Base-by-base conservation (phyloP, 2,797 vertebrate species). In the Acipenser transmontanus region DNA sequence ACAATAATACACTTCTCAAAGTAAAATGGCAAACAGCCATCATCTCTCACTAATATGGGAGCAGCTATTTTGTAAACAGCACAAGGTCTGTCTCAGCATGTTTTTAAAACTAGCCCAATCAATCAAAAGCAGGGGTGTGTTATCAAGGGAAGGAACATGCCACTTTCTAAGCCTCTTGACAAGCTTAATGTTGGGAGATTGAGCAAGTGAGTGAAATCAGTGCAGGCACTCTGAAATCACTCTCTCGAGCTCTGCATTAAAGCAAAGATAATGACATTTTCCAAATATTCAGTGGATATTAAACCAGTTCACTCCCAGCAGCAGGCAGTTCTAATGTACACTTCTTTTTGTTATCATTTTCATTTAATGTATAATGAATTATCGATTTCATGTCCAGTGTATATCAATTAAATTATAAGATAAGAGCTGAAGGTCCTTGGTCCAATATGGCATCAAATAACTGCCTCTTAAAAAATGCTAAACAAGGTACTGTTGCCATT, bases 341-440 rank as follows among this genome's bases (percentile, higher is more conserved):
- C 7, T 54, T 54, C 9, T 54, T 54, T 9, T 54, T 54, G n/a
- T 54, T 54, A 9, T 54, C n/a, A 9, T 54, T 54, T 7, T n/a
- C 52, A 54, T 54, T n/a, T 54, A 9, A 54, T 54, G 52, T 54
- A 8, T 54, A 54, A 54, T 54, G 52, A n/a, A 54, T 54, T 54
- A 54, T 54, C n/a, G 52, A 54, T 54, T 54, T 54, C n/a, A 54
- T 8, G 5, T 8, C 52, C 52, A 54, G n/a, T 9, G n/a, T 54
- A 54, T 54, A 9, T 34, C 34, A 34, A 34, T 34, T 34, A 34
- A 34, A 34, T 34, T 34, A 3, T 4, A 34, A 34, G 34, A 34
- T 34, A 34, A 34, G 34, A 34, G 2, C 34, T 34, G 34, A 34
- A 34, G 34, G 34, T 34, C 34, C 34, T 34, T 34, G 34, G 34